Evolutionary conservation across 2,797 vertebrate species (phyloP).

Genomic region (Meriones psammophilus): DNA sequence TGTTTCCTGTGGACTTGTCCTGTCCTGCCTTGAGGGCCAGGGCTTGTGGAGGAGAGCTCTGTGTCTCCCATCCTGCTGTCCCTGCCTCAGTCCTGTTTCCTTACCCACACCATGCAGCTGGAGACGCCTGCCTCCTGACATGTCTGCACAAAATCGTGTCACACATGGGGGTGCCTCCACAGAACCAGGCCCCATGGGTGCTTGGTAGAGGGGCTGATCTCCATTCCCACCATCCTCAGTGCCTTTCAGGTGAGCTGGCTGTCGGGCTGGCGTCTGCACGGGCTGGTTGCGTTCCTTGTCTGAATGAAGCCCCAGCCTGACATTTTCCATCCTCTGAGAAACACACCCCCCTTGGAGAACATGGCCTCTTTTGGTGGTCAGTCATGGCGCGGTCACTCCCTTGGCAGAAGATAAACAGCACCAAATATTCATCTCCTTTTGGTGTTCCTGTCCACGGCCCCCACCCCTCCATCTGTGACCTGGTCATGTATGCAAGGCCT

Average conservation of each 20-base stretch:
- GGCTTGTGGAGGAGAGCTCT: background rate
- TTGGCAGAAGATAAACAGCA: background rate
- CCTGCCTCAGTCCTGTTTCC: background rate
- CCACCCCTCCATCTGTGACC: background rate
- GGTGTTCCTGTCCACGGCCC: background rate
- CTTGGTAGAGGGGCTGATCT: fast-evolving
- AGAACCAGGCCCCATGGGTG: background rate
- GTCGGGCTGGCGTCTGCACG: background rate
- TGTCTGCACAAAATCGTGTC: background rate
- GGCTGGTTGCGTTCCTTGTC: slow-evolving; percentile 19
- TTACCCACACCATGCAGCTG: background rate
- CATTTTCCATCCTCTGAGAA: background rate
- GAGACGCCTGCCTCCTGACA: background rate
- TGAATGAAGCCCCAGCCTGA: background rate
- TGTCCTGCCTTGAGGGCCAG: background rate
- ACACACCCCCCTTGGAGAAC: background rate
- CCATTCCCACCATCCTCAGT: fast-evolving
- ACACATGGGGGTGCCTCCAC: fast-evolving
- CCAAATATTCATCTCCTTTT: background rate
- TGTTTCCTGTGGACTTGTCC: background rate
- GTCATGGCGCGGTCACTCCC: background rate
- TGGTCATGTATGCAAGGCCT: fast-evolving
- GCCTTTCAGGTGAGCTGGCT: background rate
- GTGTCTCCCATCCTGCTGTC: too few species aligned
- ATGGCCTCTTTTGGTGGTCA: background rate